A percentile compares a stretch with the other conserved stretches of the same genome.
phyloP scores from a whole-genome alignment of 2,113 vertebrate species.

The Anguilla rostrata region DNA sequence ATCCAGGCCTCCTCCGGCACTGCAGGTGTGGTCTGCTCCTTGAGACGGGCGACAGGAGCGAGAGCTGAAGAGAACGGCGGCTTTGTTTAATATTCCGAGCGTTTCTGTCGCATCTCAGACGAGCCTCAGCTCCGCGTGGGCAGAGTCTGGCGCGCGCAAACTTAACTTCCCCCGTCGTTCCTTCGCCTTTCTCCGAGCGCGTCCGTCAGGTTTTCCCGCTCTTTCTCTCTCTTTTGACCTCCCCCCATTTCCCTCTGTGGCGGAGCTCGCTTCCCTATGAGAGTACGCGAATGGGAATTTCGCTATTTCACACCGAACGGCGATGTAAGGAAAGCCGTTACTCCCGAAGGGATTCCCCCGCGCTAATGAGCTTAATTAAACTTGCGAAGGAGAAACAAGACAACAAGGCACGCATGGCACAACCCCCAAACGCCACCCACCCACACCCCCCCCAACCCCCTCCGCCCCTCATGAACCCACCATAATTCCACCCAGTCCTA shows the following conservation, averaged over 20 bases:
- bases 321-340: neutral
- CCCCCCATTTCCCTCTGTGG: neutral
- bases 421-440: conserved; percentile 11
- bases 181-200: neutral
- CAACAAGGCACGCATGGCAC: neutral
- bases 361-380: conserved; percentile 44
- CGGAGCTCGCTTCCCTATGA: neutral
- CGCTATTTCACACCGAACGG: neutral
- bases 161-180: neutral
- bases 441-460: conserved; percentile 2
- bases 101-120: neutral
- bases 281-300: neutral
- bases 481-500: conserved; percentile 25
- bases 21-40: neutral
- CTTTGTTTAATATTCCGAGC: neutral
- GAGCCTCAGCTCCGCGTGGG: neutral
- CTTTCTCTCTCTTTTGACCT: neutral
- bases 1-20: neutral
- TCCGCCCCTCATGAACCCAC: neutral
- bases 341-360: conserved; percentile 25
- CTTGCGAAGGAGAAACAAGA: conserved; percentile 33
- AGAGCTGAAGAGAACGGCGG: neutral
- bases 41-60: neutral
- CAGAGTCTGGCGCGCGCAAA: neutral
- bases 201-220: neutral